Conservation (phyloP, 2,888 invertebrate genomes). For the Graphium colonna region DNA sequence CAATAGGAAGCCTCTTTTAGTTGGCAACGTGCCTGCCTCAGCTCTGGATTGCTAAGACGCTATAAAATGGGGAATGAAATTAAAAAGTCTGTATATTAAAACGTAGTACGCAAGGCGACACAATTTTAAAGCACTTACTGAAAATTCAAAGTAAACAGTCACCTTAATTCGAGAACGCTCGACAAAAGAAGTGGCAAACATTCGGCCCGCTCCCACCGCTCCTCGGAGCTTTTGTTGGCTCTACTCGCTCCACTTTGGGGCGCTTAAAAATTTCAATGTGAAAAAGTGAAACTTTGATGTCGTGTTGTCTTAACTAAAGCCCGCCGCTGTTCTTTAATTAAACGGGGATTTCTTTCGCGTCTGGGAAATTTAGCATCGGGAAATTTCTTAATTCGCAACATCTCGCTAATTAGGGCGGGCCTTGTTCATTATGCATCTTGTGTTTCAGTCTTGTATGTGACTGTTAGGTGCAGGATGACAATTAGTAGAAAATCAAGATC, state of each 20-base stretch:
- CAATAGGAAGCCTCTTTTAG: not conserved
- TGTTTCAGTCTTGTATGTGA: not conserved
- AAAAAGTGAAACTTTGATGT: conserved; percentile 23
- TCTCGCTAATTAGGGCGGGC: conserved; percentile 3
- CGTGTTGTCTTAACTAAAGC: conserved; percentile 21
- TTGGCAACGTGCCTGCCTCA: not conserved
- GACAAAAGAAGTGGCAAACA: conserved; percentile 17
- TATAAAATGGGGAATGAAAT: not conserved
- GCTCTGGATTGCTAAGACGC: too few species aligned
- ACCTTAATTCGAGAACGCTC: conserved; percentile 15
- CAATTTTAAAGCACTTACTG: conserved; percentile 14
- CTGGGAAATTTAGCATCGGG: conserved; percentile 30
- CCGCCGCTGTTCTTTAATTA: conserved; percentile 19
- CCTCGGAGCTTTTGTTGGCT: conserved; percentile 16
- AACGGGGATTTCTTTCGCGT: conserved; percentile 25
- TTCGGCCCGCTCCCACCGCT: conserved; percentile 13
- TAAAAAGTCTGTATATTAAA: not conserved
- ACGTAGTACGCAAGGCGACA: not conserved
- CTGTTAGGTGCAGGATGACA: not conserved
- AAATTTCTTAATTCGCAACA: conserved; percentile 13
- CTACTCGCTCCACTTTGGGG: conserved; percentile 17
- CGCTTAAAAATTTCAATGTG: conserved; percentile 18
- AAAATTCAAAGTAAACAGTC: conserved; percentile 17
- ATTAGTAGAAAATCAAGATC: not conserved
- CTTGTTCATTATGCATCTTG: not conserved